phyloP scores from a whole-genome alignment of 2,113 vertebrate genomes.

The Arenaria interpres region DNA sequence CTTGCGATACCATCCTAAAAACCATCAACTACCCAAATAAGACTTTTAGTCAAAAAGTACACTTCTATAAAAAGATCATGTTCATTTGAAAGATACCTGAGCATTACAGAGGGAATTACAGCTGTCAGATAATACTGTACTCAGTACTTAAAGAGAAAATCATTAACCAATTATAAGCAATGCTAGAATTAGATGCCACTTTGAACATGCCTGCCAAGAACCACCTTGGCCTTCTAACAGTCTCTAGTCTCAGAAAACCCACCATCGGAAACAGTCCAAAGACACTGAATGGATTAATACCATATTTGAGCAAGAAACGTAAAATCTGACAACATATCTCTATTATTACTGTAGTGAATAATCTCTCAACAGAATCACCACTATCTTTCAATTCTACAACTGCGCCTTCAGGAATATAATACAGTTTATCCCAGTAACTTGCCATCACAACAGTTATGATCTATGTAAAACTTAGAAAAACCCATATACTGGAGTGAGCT shows the following conservation, averaged over 20 bases:
- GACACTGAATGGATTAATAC: not conserved
- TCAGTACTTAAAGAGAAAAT: not conserved
- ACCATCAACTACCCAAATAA: not conserved
- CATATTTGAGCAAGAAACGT: not conserved
- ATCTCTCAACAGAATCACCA: not conserved
- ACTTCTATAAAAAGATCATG: not conserved
- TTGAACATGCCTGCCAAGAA: not conserved
- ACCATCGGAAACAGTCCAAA: not conserved
- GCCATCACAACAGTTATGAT: not conserved
- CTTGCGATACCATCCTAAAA: not conserved
- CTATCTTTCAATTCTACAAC: not conserved
- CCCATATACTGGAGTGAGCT: not conserved
- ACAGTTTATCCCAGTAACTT: not conserved
- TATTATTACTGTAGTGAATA: not conserved
- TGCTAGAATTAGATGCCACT: not conserved
- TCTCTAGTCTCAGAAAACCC: not conserved
- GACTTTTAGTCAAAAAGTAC: not conserved
- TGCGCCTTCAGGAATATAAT: not conserved
- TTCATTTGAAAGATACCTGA: not conserved
- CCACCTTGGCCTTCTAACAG: not conserved
- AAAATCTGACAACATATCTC: not conserved
- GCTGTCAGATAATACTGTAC: not conserved
- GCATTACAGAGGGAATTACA: not conserved
- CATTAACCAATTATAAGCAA: not conserved
- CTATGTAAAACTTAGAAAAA: not conserved